Percentiles rank a stretch among this genome's conserved stretches.
Conservation (phyloP, 2,113 vertebrate species). For the Sceloporus undulatus region DNA sequence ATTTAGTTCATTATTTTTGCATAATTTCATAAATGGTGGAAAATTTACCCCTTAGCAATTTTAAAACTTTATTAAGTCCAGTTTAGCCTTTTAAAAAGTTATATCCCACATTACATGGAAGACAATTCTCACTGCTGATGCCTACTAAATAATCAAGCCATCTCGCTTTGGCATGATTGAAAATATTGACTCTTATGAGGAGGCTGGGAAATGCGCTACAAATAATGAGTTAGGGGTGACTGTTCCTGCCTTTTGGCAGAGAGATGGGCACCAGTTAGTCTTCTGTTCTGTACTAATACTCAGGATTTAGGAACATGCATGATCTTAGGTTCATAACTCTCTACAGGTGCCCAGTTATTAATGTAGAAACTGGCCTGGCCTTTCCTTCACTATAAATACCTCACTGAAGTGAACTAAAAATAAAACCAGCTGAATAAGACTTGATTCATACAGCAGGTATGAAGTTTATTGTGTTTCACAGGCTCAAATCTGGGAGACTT, state of each 20-base stretch:
- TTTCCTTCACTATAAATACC: background rate
- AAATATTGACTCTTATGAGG: slow-evolving; percentile 3
- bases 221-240: background rate
- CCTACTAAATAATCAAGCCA: background rate
- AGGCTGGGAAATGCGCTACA: slow-evolving; percentile 15
- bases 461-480: background rate
- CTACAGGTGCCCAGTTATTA: background rate
- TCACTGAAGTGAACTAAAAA: slow-evolving; percentile 5
- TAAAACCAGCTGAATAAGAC: background rate
- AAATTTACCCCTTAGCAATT: background rate
- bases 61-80: background rate
- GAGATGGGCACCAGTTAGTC: background rate
- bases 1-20: background rate
- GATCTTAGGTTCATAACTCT: background rate
- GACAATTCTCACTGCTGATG: background rate
- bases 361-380: background rate
- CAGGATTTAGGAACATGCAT: background rate
- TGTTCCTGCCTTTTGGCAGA: background rate
- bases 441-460: background rate
- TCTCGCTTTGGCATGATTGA: slow-evolving; percentile 2
- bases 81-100: background rate
- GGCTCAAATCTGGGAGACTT: background rate
- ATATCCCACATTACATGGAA: background rate
- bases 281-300: background rate
- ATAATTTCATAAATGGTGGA: background rate